phyloP scores from a whole-genome alignment of 2,113 vertebrate genomes.

The Perca fluviatilis region DNA sequence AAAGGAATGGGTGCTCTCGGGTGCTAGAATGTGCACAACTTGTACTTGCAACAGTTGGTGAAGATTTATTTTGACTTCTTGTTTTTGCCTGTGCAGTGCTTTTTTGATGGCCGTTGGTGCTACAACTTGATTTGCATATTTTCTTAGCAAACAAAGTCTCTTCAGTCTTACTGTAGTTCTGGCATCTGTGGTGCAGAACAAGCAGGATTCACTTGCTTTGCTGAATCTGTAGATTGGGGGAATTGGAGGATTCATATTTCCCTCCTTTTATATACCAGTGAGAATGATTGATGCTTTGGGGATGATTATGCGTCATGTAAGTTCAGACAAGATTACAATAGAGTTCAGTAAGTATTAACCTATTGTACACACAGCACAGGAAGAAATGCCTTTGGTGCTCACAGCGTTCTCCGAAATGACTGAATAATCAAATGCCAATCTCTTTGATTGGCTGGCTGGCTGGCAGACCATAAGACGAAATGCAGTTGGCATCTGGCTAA shows the following conservation, averaged over 20 bases:
- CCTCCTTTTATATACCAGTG: not conserved
- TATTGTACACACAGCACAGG: constrained; percentile 12
- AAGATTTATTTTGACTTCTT: constrained; percentile 14
- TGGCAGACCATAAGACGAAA: constrained; percentile 18
- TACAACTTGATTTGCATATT: constrained; percentile 43
- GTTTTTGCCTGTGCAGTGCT: constrained; percentile 18
- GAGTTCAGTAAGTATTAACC: constrained; percentile 17
- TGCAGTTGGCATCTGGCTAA: constrained; percentile 30
- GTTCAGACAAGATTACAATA: constrained; percentile 14
- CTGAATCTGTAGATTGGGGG: not conserved
- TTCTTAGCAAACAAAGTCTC: constrained; percentile 36
- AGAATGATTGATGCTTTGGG: constrained; percentile 22
- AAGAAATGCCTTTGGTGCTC: constrained; percentile 13
- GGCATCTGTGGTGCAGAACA: constrained; percentile 19
- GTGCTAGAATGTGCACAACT: constrained; percentile 10
- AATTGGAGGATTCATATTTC: not conserved
- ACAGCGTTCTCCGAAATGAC: constrained; percentile 2
- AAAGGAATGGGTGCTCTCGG: constrained; percentile 20
- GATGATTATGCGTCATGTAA: constrained; percentile 1
- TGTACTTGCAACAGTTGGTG: constrained; percentile 53
- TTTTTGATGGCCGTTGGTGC: constrained; percentile 12
- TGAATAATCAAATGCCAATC: constrained; percentile 20
- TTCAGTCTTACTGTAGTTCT: constrained; percentile 1
- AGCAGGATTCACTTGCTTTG: constrained; percentile 11
- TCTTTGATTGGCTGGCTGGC: constrained; percentile 40